Evolutionary conservation across 1,140 invertebrate genomes (phyloP), one percentile per base, ranked within the genome.

Genomic region (Macrotrachela quadricornifera): DNA sequence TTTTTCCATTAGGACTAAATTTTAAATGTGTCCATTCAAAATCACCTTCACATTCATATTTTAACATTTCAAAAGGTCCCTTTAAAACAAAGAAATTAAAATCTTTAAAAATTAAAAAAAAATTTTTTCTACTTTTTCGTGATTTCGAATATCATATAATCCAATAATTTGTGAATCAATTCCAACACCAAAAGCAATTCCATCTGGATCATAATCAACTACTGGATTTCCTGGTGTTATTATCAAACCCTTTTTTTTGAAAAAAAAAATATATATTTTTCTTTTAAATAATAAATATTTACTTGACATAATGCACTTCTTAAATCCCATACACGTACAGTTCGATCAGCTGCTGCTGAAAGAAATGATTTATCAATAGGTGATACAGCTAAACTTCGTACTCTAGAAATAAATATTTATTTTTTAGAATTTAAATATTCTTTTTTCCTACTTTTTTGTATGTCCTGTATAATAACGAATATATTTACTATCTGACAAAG

Each of bases 1-100:
- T 99, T 73, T 97, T 99, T 58, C 92, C 92, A 71, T 99, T 99
- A 0, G 94, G 94, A 43, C 91, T 97, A 72, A 99, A 99, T 70
- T 97, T 97, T 0, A 97, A 68, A 11, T 85, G 86, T 15, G 88
- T 95, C 90, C 90, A 96, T 57, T 77, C 75, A 72, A 85, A 91
- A 59, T 90, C 85, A 64, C 90, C 91, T 62, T 94, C 86, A 68
- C 90, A 85, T 44, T 48, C 8, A 45, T 45, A 41, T 49, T 30
- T 30, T 30, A 30, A 30, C 10, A 54, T 53, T 47, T 49, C 40
- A 40, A 54, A 56, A 48, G 53, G 21, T 30, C 21, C 21, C 21
- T 30, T 4, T 4, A 30, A 4, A 30, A 30, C 3, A 30, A 30
- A 30, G 21, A 30, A n/a, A n/a, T n/a, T n/a, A n/a, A n/a, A n/a